phyloP scores from a whole-genome alignment of 2,888 invertebrate genomes.

The Drosophila mercatorum region DNA sequence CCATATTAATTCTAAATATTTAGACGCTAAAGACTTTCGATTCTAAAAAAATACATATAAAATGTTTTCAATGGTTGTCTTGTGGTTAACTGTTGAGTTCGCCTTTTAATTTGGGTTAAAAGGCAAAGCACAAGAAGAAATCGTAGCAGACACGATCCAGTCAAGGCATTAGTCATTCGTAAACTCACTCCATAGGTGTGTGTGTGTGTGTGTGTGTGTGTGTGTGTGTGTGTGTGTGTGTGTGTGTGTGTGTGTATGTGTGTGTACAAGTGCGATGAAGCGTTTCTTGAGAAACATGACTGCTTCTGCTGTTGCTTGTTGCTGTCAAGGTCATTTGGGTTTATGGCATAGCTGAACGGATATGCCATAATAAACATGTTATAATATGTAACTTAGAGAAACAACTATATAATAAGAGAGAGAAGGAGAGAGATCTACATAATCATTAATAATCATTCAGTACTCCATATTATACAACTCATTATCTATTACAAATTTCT shows the following conservation, averaged over 20 bases:
- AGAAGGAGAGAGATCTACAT: background rate
- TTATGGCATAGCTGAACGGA: conserved; percentile 41
- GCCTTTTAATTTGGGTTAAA: conserved; percentile 62
- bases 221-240: background rate
- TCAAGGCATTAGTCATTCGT: conserved; percentile 46
- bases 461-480: background rate
- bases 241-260: background rate
- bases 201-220: background rate
- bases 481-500: background rate
- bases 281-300: conserved; percentile 29
- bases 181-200: background rate
- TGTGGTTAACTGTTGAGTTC: conserved; percentile 19
- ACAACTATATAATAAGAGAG: background rate
- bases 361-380: conserved; percentile 27
- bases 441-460: background rate
- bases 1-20: conserved; percentile 36
- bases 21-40: conserved; percentile 24
- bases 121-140: conserved; percentile 25
- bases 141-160: conserved; percentile 19
- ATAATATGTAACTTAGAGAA: background rate
- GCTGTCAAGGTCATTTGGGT: conserved; percentile 43
- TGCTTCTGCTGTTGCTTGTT: conserved; percentile 7
- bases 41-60: conserved; percentile 14
- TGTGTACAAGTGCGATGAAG: conserved; percentile 37
- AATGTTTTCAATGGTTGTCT: background rate